These are phyloP conservation scores for Podarcis lilfordi DNA, from an alignment of 2,797 vertebrate genomes.

Conservation along the genomic window DNA sequence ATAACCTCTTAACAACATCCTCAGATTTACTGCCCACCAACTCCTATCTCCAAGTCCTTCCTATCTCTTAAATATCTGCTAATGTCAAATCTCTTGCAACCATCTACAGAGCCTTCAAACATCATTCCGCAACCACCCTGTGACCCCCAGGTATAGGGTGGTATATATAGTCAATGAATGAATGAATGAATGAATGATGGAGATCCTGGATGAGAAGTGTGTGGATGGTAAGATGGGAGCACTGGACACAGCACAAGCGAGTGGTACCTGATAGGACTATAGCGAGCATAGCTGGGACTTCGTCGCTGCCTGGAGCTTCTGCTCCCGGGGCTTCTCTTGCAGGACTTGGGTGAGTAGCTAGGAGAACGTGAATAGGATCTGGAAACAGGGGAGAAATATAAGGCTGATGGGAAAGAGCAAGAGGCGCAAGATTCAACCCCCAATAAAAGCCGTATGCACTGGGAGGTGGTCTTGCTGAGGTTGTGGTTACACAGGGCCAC, in stretches of 20 bases:
- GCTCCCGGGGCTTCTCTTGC: constrained; percentile 84
- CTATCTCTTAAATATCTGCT: too few species aligned
- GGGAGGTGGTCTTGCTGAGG: background rate
- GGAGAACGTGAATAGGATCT: constrained; percentile 91
- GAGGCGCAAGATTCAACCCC: background rate
- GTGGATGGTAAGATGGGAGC: fast-evolving
- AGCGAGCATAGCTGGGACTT: constrained; percentile 88
- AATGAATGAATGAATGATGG: too few species aligned
- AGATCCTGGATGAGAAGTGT: background rate
- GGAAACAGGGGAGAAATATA: constrained; percentile 4
- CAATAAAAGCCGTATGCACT: background rate
- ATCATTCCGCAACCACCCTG: too few species aligned
- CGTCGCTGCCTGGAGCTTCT: constrained; percentile 81
- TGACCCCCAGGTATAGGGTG: too few species aligned
- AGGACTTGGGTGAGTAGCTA: constrained; percentile 84
- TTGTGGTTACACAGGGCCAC: background rate
- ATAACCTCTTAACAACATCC: too few species aligned
- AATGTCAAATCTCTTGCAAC: too few species aligned
- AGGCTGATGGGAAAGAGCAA: background rate
- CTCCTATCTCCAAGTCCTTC: too few species aligned
- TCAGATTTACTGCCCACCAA: too few species aligned
- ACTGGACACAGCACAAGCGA: background rate
- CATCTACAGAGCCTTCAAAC: too few species aligned
- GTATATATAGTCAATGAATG: too few species aligned
- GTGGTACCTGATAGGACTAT: constrained; percentile 87